Evolutionary conservation across 2,888 invertebrate genomes (phyloP), one percentile per base, ranked within the genome.

Genomic region (Odontocolon sp.): DNA sequence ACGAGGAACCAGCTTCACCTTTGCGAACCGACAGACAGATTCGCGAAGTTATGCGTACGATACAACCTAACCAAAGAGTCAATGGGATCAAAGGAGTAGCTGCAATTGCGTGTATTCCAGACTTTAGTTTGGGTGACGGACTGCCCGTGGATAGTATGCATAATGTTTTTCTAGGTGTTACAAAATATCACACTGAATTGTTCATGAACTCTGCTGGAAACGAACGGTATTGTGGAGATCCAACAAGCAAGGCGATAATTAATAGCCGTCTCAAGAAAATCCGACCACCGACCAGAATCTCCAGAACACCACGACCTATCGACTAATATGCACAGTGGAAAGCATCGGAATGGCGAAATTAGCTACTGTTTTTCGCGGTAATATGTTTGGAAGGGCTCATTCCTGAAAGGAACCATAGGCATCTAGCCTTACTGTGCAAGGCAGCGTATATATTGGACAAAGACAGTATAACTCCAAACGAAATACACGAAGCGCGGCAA

Each of bases 91-190:
- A 21, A 14, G 69, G 69, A n/a, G 3, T 4, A 16, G 28, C 59
- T 3, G 38, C 28, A 9, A 14, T 69, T 6, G 23, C 18, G 5
- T 9, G 23, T 31, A 2, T 59, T 42, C 14, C 14, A 8, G 42
- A 11, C 14, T 69, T 42, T 31, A 31, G 59, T 16, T n/a, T 69
- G 28, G 40, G 42, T 9, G n/a, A 42, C n/a, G 59, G 59, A 8
- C 11, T 45, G 8, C 21, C 42, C 3, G 69, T 75, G n/a, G 75
- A 75, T 9, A 38, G 63, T 0, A 75, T 75, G 75, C 75, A 75
- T 36, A 64, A 63, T 18, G 45, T 56, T 18, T 68, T 40, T 26
- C 50, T 63, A 23, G 68, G 74, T 28, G 75, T 63, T 11, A 47
- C 69, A 18, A 75, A 75, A 31, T 23, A 40, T 14, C 14, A 18